Conservation (phyloP, 1,140 invertebrate species). For the Physella acuta region DNA sequence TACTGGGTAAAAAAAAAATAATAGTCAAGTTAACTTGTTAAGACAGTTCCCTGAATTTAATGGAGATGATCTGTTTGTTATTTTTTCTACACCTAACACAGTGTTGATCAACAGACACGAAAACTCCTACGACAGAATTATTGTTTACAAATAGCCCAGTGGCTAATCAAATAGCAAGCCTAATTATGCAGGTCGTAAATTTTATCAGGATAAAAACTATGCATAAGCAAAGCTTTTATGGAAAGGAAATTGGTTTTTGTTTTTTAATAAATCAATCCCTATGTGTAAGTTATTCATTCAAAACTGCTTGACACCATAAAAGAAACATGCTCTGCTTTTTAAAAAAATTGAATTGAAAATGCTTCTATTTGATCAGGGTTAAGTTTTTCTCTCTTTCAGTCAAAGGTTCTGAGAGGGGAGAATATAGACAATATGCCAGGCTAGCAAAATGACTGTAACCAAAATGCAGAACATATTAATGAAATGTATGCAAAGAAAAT, state of each 20-base stretch:
- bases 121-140: no score
- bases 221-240: constrained; percentile 22
- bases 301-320: background rate
- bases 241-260: background rate
- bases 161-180: constrained; percentile 12
- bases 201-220: constrained; percentile 8
- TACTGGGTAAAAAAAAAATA: no score
- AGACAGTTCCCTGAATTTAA: no score
- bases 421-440: constrained; percentile 25
- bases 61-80: no score
- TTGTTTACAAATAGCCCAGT: constrained; percentile 16
- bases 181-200: constrained; percentile 12
- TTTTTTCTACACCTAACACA: no score
- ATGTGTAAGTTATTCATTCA: constrained; percentile 7
- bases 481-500: background rate
- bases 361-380: constrained; percentile 14
- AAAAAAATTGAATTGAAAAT: constrained; percentile 3
- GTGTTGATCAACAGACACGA: background rate
- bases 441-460: constrained; percentile 17
- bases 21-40: no score
- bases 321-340: constrained; percentile 3
- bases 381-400: constrained; percentile 3
- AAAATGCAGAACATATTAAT: constrained; percentile 23
- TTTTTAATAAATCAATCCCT: background rate
- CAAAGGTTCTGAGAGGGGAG: background rate